Evolutionary conservation across 2,113 vertebrate genomes (phyloP), one percentile per base, ranked within the genome.

Genomic region (Phaethornis superciliosus): DNA sequence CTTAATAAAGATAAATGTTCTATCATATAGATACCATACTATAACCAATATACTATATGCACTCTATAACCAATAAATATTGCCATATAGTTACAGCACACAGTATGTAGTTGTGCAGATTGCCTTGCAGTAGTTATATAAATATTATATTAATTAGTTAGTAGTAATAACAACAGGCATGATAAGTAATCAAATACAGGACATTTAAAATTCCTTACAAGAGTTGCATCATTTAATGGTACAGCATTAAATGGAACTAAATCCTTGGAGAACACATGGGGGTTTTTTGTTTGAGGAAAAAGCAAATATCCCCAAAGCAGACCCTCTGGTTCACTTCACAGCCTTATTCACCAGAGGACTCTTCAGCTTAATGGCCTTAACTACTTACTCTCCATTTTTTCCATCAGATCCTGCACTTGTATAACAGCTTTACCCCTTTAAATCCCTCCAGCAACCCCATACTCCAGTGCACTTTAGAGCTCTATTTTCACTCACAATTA

Each of bases 401-500:
- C 58, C 28, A 47, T 82, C 68, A 94, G 42, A 44, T 76, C 44
- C 37, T 79, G 42, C 32, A 33, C 27, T 75, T 59, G 12, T n/a
- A 67, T 2, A 65, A 84, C 89, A 92, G 89, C 32, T 89, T 72
- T 79, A 63, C 85, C 81, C 46, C 30, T 22, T 15, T 8, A 78
- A 68, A 6, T 17, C 54, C 63, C 60, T 11, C 35, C 2, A 0
- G 44, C 78, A 92, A 46, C n/a, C 28, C 65, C 77, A 22, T 8
- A 5, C 46, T 49, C 55, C 72, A 19, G 44, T 17, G 65, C 0
- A 0, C 64, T 85, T 82, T 56, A 63, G 42, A 88, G 84, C 84
- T 94, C 84, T 46, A 90, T 89, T 94, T 95, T 89, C 89, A 89
- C 75, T 80, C 91, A 89, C 93, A 91, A 94, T 95, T 96, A 95